A percentile compares a stretch with the other conserved stretches of the same genome.
These are phyloP conservation scores for Leptopilina syphax DNA, from an alignment of 2,888 invertebrate species.

Conservation along the genomic window DNA sequence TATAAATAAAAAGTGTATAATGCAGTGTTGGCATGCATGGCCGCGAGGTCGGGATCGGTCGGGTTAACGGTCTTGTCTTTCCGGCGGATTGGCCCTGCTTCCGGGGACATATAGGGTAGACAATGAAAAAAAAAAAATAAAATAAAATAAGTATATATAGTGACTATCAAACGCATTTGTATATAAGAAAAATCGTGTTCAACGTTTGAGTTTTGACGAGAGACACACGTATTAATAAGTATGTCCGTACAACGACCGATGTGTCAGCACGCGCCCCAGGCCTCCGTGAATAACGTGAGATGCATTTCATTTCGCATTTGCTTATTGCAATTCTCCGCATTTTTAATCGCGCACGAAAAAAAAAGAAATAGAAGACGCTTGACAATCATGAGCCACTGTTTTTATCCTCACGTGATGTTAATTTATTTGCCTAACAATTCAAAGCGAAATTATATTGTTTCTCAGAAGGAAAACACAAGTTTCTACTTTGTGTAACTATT, in stretches of 20 bases:
- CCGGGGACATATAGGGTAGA: constrained; percentile 77
- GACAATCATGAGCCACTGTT: neutral
- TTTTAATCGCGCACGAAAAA: neutral
- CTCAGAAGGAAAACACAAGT: no score
- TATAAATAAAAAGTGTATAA: constrained; percentile 68
- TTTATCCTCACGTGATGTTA: no score
- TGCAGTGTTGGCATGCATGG: constrained; percentile 72
- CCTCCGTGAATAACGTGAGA: constrained; percentile 49
- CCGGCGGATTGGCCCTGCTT: constrained; percentile 76
- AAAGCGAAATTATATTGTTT: no score
- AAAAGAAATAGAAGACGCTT: neutral
- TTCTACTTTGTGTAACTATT: no score
- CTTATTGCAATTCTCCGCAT: neutral
- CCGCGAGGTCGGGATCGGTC: constrained; percentile 74
- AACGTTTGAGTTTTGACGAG: constrained; percentile 50
- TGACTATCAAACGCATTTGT: constrained; percentile 43
- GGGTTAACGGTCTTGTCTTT: constrained; percentile 76
- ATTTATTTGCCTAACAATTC: no score
- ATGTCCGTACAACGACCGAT: constrained; percentile 69
- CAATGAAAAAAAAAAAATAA: constrained; percentile 68
- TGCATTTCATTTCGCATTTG: constrained; percentile 38
- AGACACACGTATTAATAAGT: constrained; percentile 67
- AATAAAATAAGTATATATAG: neutral
- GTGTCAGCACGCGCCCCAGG: constrained; percentile 63
- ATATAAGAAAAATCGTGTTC: constrained; percentile 51